These are phyloP conservation scores for Luehdorfia chinensis DNA, from an alignment of 1,140 invertebrate species.

Conservation along the genomic window DNA sequence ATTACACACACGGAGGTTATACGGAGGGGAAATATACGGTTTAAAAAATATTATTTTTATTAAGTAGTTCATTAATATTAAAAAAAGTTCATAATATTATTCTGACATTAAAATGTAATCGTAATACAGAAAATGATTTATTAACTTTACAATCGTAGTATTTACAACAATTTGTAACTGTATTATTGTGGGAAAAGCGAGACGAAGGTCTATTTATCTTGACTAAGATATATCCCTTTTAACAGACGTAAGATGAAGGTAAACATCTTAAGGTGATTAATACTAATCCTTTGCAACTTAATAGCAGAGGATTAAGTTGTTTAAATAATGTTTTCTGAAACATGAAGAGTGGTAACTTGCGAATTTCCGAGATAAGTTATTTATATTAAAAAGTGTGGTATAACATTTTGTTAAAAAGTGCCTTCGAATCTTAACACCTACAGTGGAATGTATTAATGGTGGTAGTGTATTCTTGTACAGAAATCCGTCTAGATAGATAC, in stretches of 20 bases:
- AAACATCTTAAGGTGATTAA: slow-evolving; percentile 15
- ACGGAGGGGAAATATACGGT: too few relatives aligned
- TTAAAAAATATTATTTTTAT: too few relatives aligned
- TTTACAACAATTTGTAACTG: slow-evolving; percentile 1
- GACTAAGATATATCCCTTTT: slow-evolving; percentile 11
- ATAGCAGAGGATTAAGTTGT: slow-evolving; percentile 21
- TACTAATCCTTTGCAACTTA: slow-evolving; percentile 17
- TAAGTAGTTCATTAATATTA: too few relatives aligned
- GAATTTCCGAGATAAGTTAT: slow-evolving; percentile 10
- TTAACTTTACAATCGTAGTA: background rate
- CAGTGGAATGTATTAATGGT: too few relatives aligned
- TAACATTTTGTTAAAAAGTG: too few relatives aligned
- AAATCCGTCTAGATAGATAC: too few relatives aligned
- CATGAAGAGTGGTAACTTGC: slow-evolving; percentile 6
- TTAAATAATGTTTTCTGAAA: slow-evolving; percentile 23
- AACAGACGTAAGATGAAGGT: slow-evolving; percentile 15
- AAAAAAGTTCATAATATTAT: too few relatives aligned
- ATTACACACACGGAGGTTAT: too few relatives aligned
- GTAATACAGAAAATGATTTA: too few relatives aligned
- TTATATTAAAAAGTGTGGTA: slow-evolving; percentile 1
- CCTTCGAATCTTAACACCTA: too few relatives aligned
- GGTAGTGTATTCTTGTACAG: too few relatives aligned
- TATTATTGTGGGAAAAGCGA: background rate
- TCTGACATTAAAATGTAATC: too few relatives aligned
- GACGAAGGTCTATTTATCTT: slow-evolving; percentile 15